Evolutionary conservation across 2,113 vertebrate genomes (phyloP).

Genomic region (Anas platyrhynchos): DNA sequence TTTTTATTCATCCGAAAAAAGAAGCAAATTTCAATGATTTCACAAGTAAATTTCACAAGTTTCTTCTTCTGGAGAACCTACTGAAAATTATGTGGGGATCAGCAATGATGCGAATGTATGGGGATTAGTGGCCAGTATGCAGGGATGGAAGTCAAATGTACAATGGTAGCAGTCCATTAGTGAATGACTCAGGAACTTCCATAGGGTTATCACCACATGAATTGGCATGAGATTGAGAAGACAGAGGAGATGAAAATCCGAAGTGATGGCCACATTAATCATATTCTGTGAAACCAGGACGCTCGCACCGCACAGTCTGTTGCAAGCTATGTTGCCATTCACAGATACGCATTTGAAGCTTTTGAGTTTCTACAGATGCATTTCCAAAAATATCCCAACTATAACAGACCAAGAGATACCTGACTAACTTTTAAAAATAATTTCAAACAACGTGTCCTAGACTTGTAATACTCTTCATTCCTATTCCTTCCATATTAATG

Average conservation of each 20-base stretch:
- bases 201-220: not conserved
- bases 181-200: not conserved
- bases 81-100: not conserved
- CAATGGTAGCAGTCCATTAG: not conserved
- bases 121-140: not conserved
- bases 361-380: not conserved
- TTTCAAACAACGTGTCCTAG: not conserved
- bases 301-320: too few relatives aligned
- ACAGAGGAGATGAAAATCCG: not conserved
- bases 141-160: not conserved
- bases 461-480: not conserved
- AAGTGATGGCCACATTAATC: not conserved
- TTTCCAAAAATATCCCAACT: not conserved
- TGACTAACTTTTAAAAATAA: not conserved
- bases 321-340: not conserved
- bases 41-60: not conserved
- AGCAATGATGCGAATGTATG: not conserved
- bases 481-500: not conserved
- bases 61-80: not conserved
- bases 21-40: not conserved
- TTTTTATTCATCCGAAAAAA: not conserved
- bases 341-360: not conserved
- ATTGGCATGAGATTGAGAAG: accelerated
- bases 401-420: not conserved
- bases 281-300: not conserved